Conservation (phyloP, 2,113 vertebrate species). For the Patagioenas fasciata region DNA sequence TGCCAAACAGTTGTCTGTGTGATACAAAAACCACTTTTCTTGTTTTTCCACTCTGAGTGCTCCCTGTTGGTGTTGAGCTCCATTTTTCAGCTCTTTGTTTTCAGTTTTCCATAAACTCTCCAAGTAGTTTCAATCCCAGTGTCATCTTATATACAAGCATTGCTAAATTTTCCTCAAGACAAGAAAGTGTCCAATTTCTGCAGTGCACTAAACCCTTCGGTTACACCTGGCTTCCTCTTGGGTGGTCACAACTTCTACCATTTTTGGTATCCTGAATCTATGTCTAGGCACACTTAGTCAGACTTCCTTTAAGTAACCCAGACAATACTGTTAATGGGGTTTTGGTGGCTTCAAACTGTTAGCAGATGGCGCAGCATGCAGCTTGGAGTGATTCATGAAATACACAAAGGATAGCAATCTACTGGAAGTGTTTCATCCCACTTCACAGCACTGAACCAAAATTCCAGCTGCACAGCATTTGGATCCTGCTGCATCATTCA, state of each 20-base stretch:
- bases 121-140: not conserved
- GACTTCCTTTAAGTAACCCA: not conserved
- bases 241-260: not conserved
- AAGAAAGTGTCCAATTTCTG: not conserved
- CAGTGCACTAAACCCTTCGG: not conserved
- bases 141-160: not conserved
- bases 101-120: not conserved
- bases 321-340: not conserved
- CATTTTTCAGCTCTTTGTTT: not conserved
- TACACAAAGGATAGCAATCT: not conserved
- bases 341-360: conserved; percentile 10
- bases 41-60: not conserved
- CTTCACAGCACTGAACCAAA: not conserved
- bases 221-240: not conserved
- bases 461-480: not conserved
- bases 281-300: not conserved
- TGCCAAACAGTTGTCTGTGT: not conserved
- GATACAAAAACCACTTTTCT: not conserved
- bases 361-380: not conserved
- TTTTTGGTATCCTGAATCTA: not conserved
- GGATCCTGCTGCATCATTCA: not conserved
- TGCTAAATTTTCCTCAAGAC: not conserved
- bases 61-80: not conserved
- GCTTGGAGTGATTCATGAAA: not conserved
- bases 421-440: not conserved